Evolutionary conservation across 2,797 vertebrate genomes (phyloP).

Genomic region (Ctenopoma kingsleyae): DNA sequence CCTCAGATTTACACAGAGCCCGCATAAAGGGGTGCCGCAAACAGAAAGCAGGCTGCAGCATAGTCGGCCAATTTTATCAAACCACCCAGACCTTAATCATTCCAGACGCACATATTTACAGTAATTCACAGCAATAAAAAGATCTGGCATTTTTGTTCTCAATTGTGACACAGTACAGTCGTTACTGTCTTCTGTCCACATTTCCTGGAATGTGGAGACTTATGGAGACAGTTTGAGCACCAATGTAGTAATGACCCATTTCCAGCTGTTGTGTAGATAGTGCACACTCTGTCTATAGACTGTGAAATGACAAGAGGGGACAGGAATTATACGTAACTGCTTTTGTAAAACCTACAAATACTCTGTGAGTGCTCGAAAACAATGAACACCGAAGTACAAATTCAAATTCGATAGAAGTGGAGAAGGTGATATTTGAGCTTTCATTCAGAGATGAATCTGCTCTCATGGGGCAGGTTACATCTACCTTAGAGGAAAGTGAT

Average conservation of each 20-base stretch:
- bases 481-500: slow-evolving; percentile 20
- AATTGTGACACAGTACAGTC: slow-evolving; percentile 55
- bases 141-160: slow-evolving; percentile 49
- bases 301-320: slow-evolving; percentile 46
- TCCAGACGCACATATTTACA: slow-evolving; percentile 26
- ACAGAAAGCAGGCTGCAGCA: slow-evolving; percentile 49
- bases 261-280: slow-evolving; percentile 63
- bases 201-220: slow-evolving; percentile 60
- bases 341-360: slow-evolving; percentile 35
- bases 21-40: slow-evolving; percentile 31
- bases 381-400: slow-evolving; percentile 15
- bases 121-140: slow-evolving; percentile 41
- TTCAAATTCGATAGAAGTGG: slow-evolving; percentile 15
- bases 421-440: slow-evolving; percentile 12
- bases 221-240: slow-evolving; percentile 54
- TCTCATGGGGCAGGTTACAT: slow-evolving; percentile 10
- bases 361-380: slow-evolving; percentile 26
- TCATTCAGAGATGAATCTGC: slow-evolving; percentile 15
- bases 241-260: slow-evolving; percentile 54
- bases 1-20: slow-evolving; percentile 25
- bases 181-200: slow-evolving; percentile 58
- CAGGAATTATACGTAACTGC: slow-evolving; percentile 15
- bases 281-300: slow-evolving; percentile 23
- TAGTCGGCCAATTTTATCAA: slow-evolving; percentile 50
- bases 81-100: slow-evolving; percentile 50